These are phyloP conservation scores for Plusia festucae DNA, from an alignment of 2,888 invertebrate genomes.

Conservation along the genomic window DNA sequence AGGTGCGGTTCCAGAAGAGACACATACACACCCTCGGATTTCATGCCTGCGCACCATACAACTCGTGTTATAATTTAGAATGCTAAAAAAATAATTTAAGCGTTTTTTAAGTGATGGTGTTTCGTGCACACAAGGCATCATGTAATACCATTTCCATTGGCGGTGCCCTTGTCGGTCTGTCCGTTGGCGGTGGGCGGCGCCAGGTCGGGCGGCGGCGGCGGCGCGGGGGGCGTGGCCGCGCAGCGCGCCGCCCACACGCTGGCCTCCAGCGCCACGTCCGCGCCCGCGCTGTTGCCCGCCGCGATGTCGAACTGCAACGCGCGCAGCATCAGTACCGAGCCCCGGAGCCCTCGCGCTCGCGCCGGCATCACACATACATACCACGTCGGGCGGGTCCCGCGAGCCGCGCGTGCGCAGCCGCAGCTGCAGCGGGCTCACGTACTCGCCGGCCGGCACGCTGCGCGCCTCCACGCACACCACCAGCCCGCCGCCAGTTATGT, in stretches of 20 bases:
- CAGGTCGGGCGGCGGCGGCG: constrained; percentile 50
- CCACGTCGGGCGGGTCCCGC: constrained; percentile 72
- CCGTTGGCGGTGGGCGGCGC: constrained; percentile 46
- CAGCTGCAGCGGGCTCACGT: constrained; percentile 77
- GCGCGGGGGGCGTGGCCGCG: constrained; percentile 53
- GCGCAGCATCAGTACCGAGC: not conserved
- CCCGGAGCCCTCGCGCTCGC: constrained; percentile 56
- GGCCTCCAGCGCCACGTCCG: constrained; percentile 61
- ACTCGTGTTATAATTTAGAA: too few species aligned
- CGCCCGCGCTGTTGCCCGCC: constrained; percentile 74
- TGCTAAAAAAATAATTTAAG: too few species aligned
- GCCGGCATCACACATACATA: constrained; percentile 64
- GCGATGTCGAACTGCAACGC: constrained; percentile 41
- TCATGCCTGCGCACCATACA: constrained; percentile 52
- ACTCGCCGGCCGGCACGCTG: constrained; percentile 73
- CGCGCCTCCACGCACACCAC: constrained; percentile 82
- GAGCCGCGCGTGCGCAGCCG: constrained; percentile 75
- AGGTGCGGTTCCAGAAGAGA: constrained; percentile 66
- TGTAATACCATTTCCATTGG: constrained; percentile 59
- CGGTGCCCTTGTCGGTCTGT: constrained; percentile 32
- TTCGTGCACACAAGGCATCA: too few species aligned
- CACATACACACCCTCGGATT: constrained; percentile 64
- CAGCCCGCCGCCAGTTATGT: constrained; percentile 77
- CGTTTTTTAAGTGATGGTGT: too few species aligned
- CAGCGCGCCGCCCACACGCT: constrained; percentile 67